Evolutionary conservation across 1,140 invertebrate species (phyloP).

Genomic region (Hyphantria cunea): DNA sequence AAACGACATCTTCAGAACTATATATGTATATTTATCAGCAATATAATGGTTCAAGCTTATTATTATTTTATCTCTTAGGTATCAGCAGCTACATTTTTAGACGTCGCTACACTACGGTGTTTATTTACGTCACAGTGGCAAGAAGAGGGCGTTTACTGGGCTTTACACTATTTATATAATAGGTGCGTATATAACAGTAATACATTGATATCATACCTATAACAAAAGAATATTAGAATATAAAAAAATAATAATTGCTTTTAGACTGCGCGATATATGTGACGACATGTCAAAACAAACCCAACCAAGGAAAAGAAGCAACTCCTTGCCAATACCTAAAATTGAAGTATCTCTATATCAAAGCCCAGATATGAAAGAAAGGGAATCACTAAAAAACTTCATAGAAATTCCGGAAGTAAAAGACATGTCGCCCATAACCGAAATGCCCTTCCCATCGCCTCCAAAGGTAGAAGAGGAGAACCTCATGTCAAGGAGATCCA

Average conservation of each 20-base stretch:
- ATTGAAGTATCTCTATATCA: slow-evolving; percentile 94
- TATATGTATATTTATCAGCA: too few relatives aligned
- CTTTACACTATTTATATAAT: slow-evolving; percentile 95
- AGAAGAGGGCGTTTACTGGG: slow-evolving; percentile 99
- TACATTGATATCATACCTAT: background rate
- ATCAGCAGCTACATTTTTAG: slow-evolving; percentile 95
- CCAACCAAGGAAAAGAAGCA: slow-evolving; percentile 91
- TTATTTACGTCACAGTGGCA: slow-evolving; percentile 99
- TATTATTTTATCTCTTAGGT: slow-evolving; percentile 80
- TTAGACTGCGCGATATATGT: slow-evolving; percentile 85
- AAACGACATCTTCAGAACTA: too few relatives aligned
- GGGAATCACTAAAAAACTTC: slow-evolving; percentile 87
- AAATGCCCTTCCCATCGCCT: slow-evolving; percentile 73
- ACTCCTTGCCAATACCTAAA: slow-evolving; percentile 96
- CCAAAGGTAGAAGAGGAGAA: slow-evolving; percentile 81
- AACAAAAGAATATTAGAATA: too few relatives aligned
- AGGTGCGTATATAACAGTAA: slow-evolving; percentile 80
- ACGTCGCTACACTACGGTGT: slow-evolving; percentile 97
- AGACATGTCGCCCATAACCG: slow-evolving; percentile 82
- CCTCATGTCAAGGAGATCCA: slow-evolving; percentile 85
- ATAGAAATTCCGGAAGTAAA: slow-evolving; percentile 88
- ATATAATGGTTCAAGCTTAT: too few relatives aligned
- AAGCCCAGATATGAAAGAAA: slow-evolving; percentile 86
- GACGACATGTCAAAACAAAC: slow-evolving; percentile 89
- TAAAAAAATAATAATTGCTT: background rate